Evolutionary conservation across 2,113 vertebrate genomes (phyloP).

Genomic region (Panurus biarmicus): DNA sequence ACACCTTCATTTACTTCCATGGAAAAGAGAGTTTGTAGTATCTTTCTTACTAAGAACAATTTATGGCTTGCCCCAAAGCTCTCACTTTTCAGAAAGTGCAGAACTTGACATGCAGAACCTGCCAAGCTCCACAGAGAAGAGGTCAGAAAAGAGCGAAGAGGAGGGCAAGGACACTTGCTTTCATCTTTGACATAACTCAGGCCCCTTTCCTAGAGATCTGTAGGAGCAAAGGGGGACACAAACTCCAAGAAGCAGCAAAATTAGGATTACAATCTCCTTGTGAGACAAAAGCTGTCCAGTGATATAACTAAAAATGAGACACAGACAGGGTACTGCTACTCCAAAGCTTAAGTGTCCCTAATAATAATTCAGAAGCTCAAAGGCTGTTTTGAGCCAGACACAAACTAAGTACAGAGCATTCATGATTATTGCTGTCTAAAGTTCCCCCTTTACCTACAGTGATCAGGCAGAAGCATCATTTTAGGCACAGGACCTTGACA

Average conservation of each 20-base stretch:
- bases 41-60: background rate
- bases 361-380: background rate
- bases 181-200: background rate
- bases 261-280: background rate
- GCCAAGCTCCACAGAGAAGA: background rate
- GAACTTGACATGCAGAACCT: background rate
- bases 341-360: background rate
- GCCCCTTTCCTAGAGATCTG: background rate
- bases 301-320: background rate
- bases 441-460: background rate
- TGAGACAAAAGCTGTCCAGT: background rate
- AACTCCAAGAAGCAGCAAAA: background rate
- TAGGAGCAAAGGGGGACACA: background rate
- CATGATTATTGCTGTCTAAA: background rate
- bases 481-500: background rate
- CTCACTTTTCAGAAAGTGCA: background rate
- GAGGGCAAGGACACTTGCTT: background rate
- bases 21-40: background rate
- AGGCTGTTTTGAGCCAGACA: background rate
- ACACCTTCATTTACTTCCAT: background rate
- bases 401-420: background rate
- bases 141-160: background rate
- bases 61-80: background rate
- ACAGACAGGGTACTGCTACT: background rate
- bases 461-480: background rate